phyloP scores from a whole-genome alignment of 1,140 invertebrate species.

The Ceratosolen solmsi region DNA sequence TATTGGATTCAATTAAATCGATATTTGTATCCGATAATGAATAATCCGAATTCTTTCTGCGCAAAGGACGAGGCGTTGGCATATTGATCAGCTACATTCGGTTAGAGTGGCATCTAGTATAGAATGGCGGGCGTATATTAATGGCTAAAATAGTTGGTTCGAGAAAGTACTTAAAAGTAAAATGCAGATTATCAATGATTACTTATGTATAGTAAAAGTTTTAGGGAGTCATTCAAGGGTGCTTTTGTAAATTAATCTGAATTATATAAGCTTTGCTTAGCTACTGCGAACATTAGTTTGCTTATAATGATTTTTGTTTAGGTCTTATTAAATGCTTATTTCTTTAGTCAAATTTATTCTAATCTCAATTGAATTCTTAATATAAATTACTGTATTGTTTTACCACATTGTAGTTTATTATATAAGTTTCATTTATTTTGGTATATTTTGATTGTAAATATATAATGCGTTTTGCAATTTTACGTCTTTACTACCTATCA shows the following conservation, averaged over 20 bases:
- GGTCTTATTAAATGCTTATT: not conserved
- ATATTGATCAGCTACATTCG: constrained; percentile 25
- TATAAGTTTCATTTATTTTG: too few relatives aligned
- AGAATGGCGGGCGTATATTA: not conserved
- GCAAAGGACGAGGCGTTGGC: constrained; percentile 10
- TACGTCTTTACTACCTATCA: too few relatives aligned
- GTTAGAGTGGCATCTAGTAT: not conserved
- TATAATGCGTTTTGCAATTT: too few relatives aligned
- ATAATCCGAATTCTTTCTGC: constrained; percentile 17
- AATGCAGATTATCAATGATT: not conserved
- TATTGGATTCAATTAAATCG: not conserved
- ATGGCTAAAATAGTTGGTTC: not conserved
- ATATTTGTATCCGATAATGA: constrained; percentile 22
- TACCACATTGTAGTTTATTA: too few relatives aligned
- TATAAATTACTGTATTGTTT: too few relatives aligned
- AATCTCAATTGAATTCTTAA: too few relatives aligned
- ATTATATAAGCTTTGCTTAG: not conserved
- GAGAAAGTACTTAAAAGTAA: not conserved
- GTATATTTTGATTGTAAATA: too few relatives aligned
- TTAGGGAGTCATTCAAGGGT: not conserved
- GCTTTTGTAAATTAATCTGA: not conserved
- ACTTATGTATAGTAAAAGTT: not conserved
- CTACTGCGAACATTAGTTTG: not conserved
- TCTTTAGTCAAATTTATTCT: not conserved
- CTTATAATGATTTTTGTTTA: not conserved